These are phyloP conservation scores for Rhinolophus ferrumequinum DNA, from an alignment of 2,113 vertebrate species.

Conservation along the genomic window DNA sequence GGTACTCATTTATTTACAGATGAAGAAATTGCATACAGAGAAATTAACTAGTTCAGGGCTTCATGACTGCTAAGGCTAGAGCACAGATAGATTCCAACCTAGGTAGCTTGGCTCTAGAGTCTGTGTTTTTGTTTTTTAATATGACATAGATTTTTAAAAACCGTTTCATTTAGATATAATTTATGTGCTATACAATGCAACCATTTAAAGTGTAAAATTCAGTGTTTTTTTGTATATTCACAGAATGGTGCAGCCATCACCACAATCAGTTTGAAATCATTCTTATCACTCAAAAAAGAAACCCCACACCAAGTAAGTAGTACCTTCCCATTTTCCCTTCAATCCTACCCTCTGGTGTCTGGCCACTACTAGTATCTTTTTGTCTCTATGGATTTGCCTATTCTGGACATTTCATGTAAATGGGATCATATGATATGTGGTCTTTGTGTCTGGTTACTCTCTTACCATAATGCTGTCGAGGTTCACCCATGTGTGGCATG, in stretches of 20 bases:
- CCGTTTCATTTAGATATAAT: background rate
- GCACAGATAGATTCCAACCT: background rate
- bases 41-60: background rate
- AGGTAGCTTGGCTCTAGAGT: background rate
- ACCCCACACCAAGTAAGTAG: background rate
- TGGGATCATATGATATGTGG: background rate
- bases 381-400: background rate
- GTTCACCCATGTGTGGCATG: background rate
- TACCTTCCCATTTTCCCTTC: background rate
- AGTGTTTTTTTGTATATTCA: background rate
- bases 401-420: background rate
- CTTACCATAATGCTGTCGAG: background rate
- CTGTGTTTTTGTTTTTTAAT: background rate
- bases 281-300: background rate
- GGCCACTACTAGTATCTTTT: background rate
- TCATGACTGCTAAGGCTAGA: background rate
- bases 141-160: background rate
- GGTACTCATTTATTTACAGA: background rate
- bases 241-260: background rate
- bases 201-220: background rate
- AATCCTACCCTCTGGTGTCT: background rate
- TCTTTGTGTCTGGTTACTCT: background rate
- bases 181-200: background rate
- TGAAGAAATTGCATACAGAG: background rate
- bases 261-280: background rate